Evolutionary conservation across 2,797 vertebrate genomes (phyloP).

Genomic region (Darevskia nairensis): DNA sequence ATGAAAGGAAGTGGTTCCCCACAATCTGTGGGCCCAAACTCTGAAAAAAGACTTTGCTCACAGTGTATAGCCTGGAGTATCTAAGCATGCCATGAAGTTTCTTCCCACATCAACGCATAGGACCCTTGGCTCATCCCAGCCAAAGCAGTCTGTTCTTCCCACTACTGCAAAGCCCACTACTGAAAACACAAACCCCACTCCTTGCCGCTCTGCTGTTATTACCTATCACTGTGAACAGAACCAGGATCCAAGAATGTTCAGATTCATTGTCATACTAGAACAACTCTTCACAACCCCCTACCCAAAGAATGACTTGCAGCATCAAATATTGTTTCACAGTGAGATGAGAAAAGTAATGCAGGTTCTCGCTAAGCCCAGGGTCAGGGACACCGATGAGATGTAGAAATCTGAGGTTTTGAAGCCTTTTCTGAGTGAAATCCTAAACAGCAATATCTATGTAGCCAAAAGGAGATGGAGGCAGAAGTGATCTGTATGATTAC

Average conservation of each 20-base stretch:
- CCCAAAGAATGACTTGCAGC: neutral
- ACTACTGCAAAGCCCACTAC: neutral
- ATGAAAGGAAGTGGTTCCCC: neutral
- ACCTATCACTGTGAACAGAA: neutral
- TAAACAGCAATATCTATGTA: neutral
- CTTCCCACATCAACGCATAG: neutral
- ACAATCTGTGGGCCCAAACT: neutral
- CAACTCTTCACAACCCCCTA: neutral
- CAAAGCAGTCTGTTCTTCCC: neutral
- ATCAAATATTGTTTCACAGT: neutral
- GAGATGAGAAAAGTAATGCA: constrained; percentile 4
- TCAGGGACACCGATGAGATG: neutral
- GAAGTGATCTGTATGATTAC: neutral
- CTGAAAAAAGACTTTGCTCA: neutral
- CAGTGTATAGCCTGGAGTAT: neutral
- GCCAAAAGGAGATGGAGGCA: neutral
- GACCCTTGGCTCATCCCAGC: neutral
- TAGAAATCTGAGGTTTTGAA: neutral
- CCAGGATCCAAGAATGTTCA: neutral
- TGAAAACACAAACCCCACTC: neutral
- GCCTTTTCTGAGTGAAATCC: neutral
- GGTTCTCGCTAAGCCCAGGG: neutral
- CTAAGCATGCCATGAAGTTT: neutral
- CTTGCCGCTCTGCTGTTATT: neutral
- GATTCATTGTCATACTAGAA: neutral